Evolutionary conservation across 2,113 vertebrate species (phyloP).

Genomic region (Lipotes vexillifer): DNA sequence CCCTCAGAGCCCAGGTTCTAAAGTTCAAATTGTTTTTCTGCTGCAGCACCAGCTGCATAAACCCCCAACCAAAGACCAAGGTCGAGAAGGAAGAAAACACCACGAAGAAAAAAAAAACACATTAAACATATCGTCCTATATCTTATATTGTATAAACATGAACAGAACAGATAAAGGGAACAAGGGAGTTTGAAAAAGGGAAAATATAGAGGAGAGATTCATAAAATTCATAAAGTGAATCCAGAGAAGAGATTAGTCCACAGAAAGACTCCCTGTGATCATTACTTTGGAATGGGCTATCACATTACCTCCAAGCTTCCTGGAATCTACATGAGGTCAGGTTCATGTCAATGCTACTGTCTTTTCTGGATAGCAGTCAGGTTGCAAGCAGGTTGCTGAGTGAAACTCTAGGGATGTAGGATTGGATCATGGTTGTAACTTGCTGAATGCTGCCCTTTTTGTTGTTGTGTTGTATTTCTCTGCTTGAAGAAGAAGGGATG

Average conservation of each 20-base stretch:
- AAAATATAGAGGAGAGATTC: background rate
- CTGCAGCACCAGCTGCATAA: background rate
- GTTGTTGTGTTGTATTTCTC: background rate
- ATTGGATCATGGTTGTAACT: rapidly evolving
- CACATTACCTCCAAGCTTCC: background rate
- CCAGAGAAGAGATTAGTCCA: background rate
- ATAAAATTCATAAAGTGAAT: background rate
- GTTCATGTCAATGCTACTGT: background rate
- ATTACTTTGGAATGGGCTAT: background rate
- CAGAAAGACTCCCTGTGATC: background rate
- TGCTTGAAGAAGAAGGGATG: background rate
- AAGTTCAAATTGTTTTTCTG: background rate
- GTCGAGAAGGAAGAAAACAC: background rate
- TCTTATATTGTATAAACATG: background rate
- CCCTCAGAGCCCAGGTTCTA: background rate
- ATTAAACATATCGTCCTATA: background rate
- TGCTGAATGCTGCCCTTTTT: background rate
- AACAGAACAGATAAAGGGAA: background rate
- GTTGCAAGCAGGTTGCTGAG: background rate
- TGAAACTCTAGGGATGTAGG: background rate
- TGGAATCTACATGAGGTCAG: background rate
- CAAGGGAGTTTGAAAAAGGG: background rate
- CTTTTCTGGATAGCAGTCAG: background rate
- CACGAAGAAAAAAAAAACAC: background rate
- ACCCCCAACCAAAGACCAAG: background rate